Base-by-base conservation (phyloP, 2,888 invertebrate species). In the Alsophila aescularia region DNA sequence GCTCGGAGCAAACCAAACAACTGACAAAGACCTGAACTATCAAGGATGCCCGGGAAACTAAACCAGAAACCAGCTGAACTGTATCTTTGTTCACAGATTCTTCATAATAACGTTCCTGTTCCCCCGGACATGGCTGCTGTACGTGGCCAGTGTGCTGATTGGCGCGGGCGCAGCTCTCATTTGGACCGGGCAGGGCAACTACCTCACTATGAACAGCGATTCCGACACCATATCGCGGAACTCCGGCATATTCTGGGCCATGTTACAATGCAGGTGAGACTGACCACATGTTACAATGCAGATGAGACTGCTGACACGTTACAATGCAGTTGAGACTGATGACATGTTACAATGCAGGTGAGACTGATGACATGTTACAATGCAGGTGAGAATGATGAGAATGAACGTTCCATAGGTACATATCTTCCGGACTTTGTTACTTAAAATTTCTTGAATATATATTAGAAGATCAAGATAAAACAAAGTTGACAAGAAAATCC, bases 171-270 rank as follows among this genome's bases (percentile, higher is more conserved):
- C 99, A 0, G 98, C 98, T 1, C 92, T 98, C 39, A 96, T 98
- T 61, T 99, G 99, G 99, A 98, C 98, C 39, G 97, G 97, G 0
- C 99, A 99, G 89, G 99, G 99, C 27, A 90, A 88, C 77, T 90
- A 90, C 61, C 80, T 99, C 48, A 97, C 98, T 0, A 92, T 97
- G 52, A 98, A 98, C 93, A 98, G 98, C 64, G 95, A 96, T 65
- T 89, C 94, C 0, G 94, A 95, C 0, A 98, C 97, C 0, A 98
- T 99, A 79, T 96, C 97, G 7, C 93, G 98, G 67, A 98, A 99
- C 87, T 97, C 98, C 9, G 98, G 99, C 9, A 93, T 99, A 41
- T 99, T 99, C 85, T 99, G 99, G 99, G 98, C 98, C 0, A 94
- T 99, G 89, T 92, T 98, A 62, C 98, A 99, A 83, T 95, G 95